Percentiles rank a stretch among this genome's conserved stretches.
Conservation (phyloP, 2,797 vertebrate genomes). For the Yasuhikotakia modesta region DNA sequence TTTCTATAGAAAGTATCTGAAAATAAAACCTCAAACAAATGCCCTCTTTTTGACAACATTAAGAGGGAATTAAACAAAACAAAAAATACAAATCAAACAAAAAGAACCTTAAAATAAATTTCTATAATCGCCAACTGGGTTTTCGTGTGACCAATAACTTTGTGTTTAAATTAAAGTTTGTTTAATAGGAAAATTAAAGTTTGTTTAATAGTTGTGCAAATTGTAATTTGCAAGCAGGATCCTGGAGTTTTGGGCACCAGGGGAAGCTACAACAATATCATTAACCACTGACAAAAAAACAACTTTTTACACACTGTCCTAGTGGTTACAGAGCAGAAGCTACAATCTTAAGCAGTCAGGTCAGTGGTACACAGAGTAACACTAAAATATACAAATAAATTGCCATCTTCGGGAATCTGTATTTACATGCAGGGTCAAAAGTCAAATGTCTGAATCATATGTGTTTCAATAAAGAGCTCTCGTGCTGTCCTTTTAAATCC, state of each 20-base stretch:
- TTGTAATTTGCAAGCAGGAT: background rate
- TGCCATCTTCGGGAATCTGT: conserved; percentile 41
- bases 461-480: background rate
- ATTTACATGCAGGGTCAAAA: conserved; percentile 36
- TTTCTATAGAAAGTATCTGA: background rate
- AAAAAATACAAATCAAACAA: background rate
- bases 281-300: conserved; percentile 24
- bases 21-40: conserved; percentile 15
- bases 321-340: conserved; percentile 60
- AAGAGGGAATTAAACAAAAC: background rate
- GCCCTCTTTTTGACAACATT: background rate
- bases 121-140: background rate
- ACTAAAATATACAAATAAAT: conserved; percentile 54
- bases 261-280: conserved; percentile 15
- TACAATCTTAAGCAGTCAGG: conserved; percentile 61
- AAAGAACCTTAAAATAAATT: conserved; percentile 17
- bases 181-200: background rate
- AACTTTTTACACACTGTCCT: conserved; percentile 22
- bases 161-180: background rate
- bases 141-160: background rate
- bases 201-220: background rate
- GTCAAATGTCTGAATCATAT: conserved; percentile 13
- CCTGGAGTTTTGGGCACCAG: conserved; percentile 5
- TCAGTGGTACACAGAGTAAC: conserved; percentile 61
- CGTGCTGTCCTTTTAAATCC: background rate